Conservation (phyloP, 2,797 vertebrate species). For the Caiman crocodilus region DNA sequence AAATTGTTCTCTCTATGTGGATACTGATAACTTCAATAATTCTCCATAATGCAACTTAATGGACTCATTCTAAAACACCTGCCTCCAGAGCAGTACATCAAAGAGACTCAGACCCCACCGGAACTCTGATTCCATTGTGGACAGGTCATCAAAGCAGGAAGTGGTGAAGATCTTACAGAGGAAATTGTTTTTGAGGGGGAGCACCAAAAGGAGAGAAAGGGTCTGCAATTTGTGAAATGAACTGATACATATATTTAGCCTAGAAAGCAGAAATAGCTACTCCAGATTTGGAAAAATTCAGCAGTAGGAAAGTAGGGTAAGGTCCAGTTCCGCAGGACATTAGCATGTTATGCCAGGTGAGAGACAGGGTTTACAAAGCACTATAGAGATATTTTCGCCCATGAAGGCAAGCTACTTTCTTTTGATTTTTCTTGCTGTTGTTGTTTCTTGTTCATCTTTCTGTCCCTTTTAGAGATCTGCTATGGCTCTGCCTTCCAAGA, state of each 20-base stretch:
- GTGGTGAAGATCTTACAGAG: background rate
- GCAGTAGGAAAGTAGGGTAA: background rate
- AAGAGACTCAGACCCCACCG: background rate
- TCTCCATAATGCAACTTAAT: background rate
- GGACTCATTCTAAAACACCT: background rate
- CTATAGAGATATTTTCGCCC: background rate
- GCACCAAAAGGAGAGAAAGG: background rate
- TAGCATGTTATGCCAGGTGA: background rate
- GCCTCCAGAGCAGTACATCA: background rate
- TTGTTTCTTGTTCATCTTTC: background rate
- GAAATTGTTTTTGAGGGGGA: background rate
- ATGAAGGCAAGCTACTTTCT: background rate
- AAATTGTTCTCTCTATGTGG: background rate
- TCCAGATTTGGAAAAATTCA: background rate
- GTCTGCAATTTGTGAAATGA: background rate
- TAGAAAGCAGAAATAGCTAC: background rate
- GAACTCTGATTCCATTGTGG: background rate
- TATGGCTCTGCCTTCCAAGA: background rate
- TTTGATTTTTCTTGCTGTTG: background rate
- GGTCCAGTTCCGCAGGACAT: background rate
- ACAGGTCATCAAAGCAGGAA: background rate
- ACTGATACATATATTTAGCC: constrained; percentile 1
- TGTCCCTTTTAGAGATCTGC: background rate
- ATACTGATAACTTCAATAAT: background rate
- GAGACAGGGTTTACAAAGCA: background rate